A percentile compares a stretch with the other conserved stretches of the same genome.
Evolutionary conservation across 30 jellyfish, hydroid and myxozoan genomes (phyloP).

Genomic region (Nemopilema nomurai): DNA sequence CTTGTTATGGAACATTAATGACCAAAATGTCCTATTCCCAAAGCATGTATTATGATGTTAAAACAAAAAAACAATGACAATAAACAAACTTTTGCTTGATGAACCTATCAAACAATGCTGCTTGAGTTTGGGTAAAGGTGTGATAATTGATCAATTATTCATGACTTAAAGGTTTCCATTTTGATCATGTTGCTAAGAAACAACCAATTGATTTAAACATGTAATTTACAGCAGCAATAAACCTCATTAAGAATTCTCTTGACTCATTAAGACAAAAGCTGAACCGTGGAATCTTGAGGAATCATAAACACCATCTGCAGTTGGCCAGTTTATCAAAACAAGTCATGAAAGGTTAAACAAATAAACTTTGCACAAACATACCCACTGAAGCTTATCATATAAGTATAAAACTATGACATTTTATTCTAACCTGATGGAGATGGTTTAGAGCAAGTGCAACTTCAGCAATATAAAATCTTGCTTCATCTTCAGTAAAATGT

Average conservation of each 20-base stretch:
- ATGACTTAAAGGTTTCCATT: not conserved
- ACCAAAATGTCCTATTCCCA: too few species aligned
- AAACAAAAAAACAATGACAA: too few species aligned
- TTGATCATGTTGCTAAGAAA: not conserved
- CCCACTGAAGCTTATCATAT: not conserved
- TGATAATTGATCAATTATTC: not conserved
- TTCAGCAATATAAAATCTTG: slow-evolving; percentile 93
- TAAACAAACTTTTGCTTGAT: too few species aligned
- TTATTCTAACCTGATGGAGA: slow-evolving; percentile 72
- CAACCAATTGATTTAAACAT: not conserved
- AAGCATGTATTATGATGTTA: too few species aligned
- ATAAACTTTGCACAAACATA: too few species aligned
- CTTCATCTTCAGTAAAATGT: slow-evolving; percentile 93
- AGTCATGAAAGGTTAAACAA: not conserved
- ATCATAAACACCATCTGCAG: too few species aligned
- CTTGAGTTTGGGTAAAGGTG: not conserved
- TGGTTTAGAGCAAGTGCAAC: slow-evolving; percentile 90
- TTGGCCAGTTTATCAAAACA: not conserved
- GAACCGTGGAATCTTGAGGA: too few species aligned
- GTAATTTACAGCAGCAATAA: not conserved
- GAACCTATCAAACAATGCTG: too few species aligned
- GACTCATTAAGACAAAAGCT: too few species aligned
- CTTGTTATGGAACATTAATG: too few species aligned
- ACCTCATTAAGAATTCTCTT: not conserved
- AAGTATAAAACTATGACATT: not conserved